Percentiles rank a stretch among this genome's conserved stretches.
Conservation (phyloP, 2,888 invertebrate species). For the Mylabris sibirica region DNA sequence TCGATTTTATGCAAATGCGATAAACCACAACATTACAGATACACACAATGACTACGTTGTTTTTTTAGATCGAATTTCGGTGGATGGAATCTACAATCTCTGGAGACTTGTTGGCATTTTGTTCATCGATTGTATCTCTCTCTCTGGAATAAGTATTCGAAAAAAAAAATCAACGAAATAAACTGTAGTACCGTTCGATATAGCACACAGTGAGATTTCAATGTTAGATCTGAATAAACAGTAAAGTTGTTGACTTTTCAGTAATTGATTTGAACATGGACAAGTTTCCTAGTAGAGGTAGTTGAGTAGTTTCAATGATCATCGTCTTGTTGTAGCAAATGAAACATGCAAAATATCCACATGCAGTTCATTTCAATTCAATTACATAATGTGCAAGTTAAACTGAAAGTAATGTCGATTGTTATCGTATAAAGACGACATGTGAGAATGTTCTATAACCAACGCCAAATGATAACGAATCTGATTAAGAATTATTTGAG, state of each 20-base stretch:
- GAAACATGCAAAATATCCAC: conserved; percentile 9
- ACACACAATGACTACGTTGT: not conserved
- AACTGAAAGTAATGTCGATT: not conserved
- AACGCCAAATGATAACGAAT: not conserved
- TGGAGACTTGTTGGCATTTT: not conserved
- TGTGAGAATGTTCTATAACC: conserved; percentile 8
- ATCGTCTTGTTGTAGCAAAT: not conserved
- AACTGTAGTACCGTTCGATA: not conserved
- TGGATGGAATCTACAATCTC: conserved; percentile 2
- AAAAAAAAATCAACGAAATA: not conserved
- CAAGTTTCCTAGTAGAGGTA: conserved; percentile 10
- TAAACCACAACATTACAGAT: not conserved
- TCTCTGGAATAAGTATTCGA: not conserved
- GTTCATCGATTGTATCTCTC: not conserved
- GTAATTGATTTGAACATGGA: conserved; percentile 8
- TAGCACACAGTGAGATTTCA: not conserved
- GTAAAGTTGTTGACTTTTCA: not conserved
- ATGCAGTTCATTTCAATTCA: conserved; percentile 3
- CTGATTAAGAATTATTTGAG: not conserved
- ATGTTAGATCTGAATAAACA: not conserved
- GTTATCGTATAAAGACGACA: conserved; percentile 9
- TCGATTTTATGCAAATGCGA: conserved; percentile 1
- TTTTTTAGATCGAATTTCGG: conserved; percentile 1
- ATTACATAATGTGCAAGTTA: conserved; percentile 8
- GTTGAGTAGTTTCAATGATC: not conserved